Evolutionary conservation across 2,113 vertebrate species (phyloP), one percentile per base, ranked within the genome.

Genomic region (Emberiza fucata): DNA sequence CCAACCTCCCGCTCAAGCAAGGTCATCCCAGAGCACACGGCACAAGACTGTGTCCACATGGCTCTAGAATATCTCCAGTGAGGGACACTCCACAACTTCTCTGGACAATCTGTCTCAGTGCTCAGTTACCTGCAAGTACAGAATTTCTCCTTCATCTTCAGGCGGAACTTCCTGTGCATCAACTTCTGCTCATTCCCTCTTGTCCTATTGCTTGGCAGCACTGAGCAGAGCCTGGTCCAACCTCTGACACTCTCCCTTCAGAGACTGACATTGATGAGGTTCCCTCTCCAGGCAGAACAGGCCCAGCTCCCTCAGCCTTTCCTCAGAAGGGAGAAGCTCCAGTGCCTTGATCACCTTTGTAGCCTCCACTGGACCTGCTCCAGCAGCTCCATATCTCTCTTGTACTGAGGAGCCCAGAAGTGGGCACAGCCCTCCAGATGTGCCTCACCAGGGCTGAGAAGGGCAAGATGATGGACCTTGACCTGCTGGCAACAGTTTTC

Each of bases 381-480:
- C 57, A 50, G 57, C 2, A 64, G 29, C 25, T 64, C 42, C 76
- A 18, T 2, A 8, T 56, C 50, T 56, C 24, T 54, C 24, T 35
- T 4, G 28, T 7, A 0, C 28, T 25, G 20, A 60, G 33, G 24
- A 81, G 15, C n/a, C 45, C 53, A 45, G 60, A 45, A 39, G 1
- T 7, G 28, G 23, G 9, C 53, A 53, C 39, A 53, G 53, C 8
- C 25, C 23, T 45, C 20, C 28, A 53, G 31, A 57, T 17, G 15
- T 9, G 18, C 44, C 60, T 59, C 59, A 44, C 22, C 14, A 33
- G 28, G 15, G 8, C 68, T 45, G 37, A 45, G 44, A 73, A 12
- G 5, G 31, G 2, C 37, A 81, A 28, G 33, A 88, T 51, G 27
- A 24, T 0, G 0, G 1, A 0, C 39, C 13, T 39, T 8, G 11